Evolutionary conservation across 64 coral and sea anemone genomes (phyloP), one percentile per base, ranked within the genome.

Genomic region (Anthopleura sola): DNA sequence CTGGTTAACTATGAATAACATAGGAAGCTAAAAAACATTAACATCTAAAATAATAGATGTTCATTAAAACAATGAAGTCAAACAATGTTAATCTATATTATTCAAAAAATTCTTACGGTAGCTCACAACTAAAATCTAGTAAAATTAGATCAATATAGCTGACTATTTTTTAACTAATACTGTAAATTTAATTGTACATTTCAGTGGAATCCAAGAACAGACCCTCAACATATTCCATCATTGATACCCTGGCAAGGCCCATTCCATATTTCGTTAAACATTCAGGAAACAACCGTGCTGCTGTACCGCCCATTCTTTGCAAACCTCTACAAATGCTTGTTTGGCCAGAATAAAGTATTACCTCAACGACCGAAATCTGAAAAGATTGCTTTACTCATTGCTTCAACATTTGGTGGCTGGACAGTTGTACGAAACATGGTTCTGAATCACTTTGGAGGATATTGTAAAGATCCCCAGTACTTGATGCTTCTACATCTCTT

Each of bases 251-350:
- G 77, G 49, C 77, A 80, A 36, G 55, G 75, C 18, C 75, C 74
- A 53, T 88, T 88, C 34, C 86, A 88, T 38, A 32, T 80, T 11
- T 88, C 86, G 11, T 36, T 88, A n/a, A 88, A 88, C 44, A 32
- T 54, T 28, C 69, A 88, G 33, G 86, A 79, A 71, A 74, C 71
- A 19, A 87, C 86, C 28, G 75, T 87, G n/a, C 23, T 78, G n/a
- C 44, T 87, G n/a, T 87, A 78, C 69, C 34, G 60, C 34, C 83
- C 60, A 23, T 32, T 85, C 33, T 86, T 85, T 66, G 32, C 34
- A 13, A 85, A 71, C 23, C 58, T 85, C 0, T 85, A 85, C 37
- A 82, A 87, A 51, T 77, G 62, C 49, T 20, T 56, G 55, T 56
- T 56, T 56, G 55, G 55, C 14, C 1, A 18, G 14, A 56, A 75